A percentile compares a stretch with the other conserved stretches of the same genome.
phyloP scores from a whole-genome alignment of 2,113 vertebrate genomes.

The Condylura cristata region DNA sequence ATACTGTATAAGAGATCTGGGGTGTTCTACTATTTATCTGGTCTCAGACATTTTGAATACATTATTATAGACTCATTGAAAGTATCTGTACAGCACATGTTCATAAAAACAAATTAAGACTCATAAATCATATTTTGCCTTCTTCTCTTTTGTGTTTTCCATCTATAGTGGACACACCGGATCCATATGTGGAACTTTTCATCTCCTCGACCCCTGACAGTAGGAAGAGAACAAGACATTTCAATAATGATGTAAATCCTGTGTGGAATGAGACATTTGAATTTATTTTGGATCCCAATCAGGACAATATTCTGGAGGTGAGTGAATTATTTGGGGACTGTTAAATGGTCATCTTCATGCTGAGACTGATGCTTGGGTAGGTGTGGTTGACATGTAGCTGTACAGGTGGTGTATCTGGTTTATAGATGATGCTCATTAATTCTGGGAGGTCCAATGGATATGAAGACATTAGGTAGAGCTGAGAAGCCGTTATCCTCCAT shows the following conservation, averaged over 20 bases:
- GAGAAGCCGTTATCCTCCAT: neutral
- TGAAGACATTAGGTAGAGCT: neutral
- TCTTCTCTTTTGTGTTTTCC: neutral
- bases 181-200: constrained; percentile 97
- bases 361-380: neutral
- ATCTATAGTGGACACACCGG: constrained; percentile 94
- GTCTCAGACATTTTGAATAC: neutral
- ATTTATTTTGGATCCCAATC: constrained; percentile 96
- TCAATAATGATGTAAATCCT: constrained; percentile 95
- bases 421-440: neutral
- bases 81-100: neutral
- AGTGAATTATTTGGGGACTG: constrained; percentile 19
- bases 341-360: neutral
- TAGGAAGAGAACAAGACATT: constrained; percentile 94
- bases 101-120: neutral
- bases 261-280: constrained; percentile 96
- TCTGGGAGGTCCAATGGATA: neutral
- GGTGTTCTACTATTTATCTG: neutral
- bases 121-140: neutral
- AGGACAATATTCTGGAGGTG: constrained; percentile 95
- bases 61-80: neutral
- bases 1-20: neutral
- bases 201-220: constrained; percentile 94
- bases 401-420: neutral
- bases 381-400: neutral